Base-by-base conservation (phyloP, 2,888 invertebrate species). In the Lasioglossum calceatum region DNA sequence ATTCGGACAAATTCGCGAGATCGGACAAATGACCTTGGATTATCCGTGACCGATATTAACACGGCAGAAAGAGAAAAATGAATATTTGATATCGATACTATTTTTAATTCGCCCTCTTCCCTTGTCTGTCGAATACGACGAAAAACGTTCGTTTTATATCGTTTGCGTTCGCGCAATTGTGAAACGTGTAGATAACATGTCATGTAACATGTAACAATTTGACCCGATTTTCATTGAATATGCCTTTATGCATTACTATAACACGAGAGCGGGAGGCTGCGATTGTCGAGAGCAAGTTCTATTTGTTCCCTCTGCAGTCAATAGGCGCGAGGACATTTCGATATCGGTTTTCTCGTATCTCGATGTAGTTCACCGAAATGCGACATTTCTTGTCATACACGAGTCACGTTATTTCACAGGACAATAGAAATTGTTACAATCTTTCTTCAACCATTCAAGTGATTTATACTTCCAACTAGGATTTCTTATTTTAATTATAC, bases 281-380 rank as follows among this genome's bases (percentile, higher is more conserved):
- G 87, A 91, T 91, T 91, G 91, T 88, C 75, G 47, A 78, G 77
- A 83, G 82, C 82, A 78, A 77, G 72, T 84, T 77, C 84, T 85
- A 77, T 85, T 91, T 91, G 79, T 89, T 87, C 88, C 71, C 85
- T 78, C 42, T 54, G 77, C 78, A 88, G 86, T 89, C 87, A 91
- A 92, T 92, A 89, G 85, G 85, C 76, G 81, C 83, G 88, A 85
- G 87, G 87, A 91, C 90, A 85, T 89, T 89, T 88, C 81, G 88
- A 82, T 93, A 93, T 93, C 90, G 90, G 90, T 90, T 89, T 91
- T 92, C 90, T 86, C 85, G 58, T 90, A 91, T 91, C 88, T 79
- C 81, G 81, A 78, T 87, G 77, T 82, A 89, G 84, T 83, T 82
- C 78, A 73, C 78, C 58, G 81, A 82, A 84, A 72, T 82, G 64